Evolutionary conservation across 2,797 vertebrate species (phyloP), one percentile per base, ranked within the genome.

Genomic region (Mastacembelus armatus): DNA sequence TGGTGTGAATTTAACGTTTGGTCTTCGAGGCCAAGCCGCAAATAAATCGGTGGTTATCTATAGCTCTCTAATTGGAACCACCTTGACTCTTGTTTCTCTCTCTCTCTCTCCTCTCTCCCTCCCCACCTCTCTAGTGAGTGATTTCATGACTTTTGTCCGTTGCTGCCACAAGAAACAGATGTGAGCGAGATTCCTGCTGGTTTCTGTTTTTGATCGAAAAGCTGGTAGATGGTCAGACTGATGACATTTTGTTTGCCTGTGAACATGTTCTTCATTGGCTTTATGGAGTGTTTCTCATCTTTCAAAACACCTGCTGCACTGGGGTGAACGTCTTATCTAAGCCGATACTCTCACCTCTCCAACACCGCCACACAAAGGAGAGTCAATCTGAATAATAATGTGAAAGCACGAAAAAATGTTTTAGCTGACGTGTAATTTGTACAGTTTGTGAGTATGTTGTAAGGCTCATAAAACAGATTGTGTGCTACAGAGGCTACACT

Each of bases 201-300:
- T 87, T 92, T 88, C 88, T 90, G 86, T 80, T 91, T 92, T 87
- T 48, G 80, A 87, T 91, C 69, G 77, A 85, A 68, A 81, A 72
- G 66, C 85, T 86, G 58, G 82, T 91, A 83, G 87, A 90, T 73
- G 75, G 72, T 86, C 8, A 52, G 85, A 84, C 81, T 88, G 89
- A 92, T 89, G 89, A 92, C 89, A 92, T 89, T 89, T 90, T 88
- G 87, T 92, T 93, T 92, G 88, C 89, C 88, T 87, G 90, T 80
- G 89, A 93, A 92, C 86, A 88, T 91, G 86, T 84, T 89, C 78
- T 75, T 87, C 74, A 76, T 87, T 87, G 81, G 78, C 90, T 92
- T 91, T 88, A 92, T 91, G 71, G 79, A 83, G 80, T 85, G 86
- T 82, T 65, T 86, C 76, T 87, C 68, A 10, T 6, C 76, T 88